Evolutionary conservation across 2,888 invertebrate species (phyloP).

Genomic region (Nysson spinosus): DNA sequence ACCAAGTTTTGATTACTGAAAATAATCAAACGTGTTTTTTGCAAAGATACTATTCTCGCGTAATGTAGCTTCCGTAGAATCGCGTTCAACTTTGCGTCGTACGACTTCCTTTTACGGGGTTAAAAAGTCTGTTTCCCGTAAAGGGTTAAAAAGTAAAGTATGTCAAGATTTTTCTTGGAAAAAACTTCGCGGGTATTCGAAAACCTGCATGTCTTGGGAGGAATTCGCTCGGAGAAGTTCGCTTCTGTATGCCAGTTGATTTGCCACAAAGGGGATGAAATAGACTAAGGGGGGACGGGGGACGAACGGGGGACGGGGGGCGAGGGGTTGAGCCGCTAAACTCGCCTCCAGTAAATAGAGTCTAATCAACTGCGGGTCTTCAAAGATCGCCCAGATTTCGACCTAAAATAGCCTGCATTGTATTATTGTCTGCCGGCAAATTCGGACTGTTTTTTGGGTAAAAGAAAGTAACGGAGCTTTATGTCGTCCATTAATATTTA

Average conservation of each 20-base stretch:
- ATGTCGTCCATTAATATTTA: too few relatives aligned
- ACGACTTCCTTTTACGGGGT: too few relatives aligned
- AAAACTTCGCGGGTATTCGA: constrained; percentile 16
- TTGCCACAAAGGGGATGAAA: constrained; percentile 75
- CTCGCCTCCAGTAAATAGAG: constrained; percentile 76
- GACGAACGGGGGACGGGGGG: constrained; percentile 67
- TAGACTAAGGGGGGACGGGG: constrained; percentile 67
- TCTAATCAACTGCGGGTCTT: constrained; percentile 74
- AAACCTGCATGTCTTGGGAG: constrained; percentile 19
- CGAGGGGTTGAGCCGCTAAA: constrained; percentile 66
- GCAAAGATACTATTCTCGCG: too few relatives aligned
- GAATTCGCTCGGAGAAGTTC: constrained; percentile 59
- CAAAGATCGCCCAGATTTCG: constrained; percentile 75
- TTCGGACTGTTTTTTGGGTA: too few relatives aligned
- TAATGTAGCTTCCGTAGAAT: too few relatives aligned
- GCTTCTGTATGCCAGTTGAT: constrained; percentile 75
- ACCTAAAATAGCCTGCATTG: constrained; percentile 64
- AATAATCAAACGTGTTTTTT: too few relatives aligned
- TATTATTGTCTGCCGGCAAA: constrained; percentile 27
- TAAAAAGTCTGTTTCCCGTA: too few relatives aligned
- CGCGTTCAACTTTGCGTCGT: too few relatives aligned
- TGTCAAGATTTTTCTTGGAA: neutral
- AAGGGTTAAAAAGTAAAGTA: too few relatives aligned
- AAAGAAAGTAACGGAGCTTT: too few relatives aligned
- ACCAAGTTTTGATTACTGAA: too few relatives aligned